phyloP scores from a whole-genome alignment of 2,888 invertebrate genomes.

The Orchesellides sinensis region DNA sequence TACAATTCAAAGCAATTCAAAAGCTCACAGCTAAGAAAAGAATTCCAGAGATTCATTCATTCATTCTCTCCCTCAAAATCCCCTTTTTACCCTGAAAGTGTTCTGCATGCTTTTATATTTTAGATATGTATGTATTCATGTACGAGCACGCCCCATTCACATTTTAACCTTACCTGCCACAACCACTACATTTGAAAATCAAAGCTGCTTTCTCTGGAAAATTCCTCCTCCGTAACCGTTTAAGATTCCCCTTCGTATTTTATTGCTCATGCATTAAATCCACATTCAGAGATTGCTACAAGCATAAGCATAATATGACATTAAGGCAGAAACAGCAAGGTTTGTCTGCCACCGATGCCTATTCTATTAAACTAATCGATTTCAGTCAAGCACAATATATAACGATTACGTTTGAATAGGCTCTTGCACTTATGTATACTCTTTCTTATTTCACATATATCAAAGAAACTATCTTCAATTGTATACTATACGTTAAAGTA shows the following conservation, averaged over 20 bases:
- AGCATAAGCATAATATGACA: not conserved
- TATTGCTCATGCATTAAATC: conserved; percentile 44
- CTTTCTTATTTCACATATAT: no score
- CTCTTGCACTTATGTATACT: no score
- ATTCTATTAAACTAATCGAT: conserved; percentile 46
- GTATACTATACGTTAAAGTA: no score
- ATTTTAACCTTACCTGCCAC: conserved; percentile 17
- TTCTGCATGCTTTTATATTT: not conserved
- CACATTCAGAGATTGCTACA: conserved; percentile 18
- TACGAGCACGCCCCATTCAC: not conserved
- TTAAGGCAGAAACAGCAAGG: not conserved
- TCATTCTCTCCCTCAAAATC: not conserved
- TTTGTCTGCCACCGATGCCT: conserved; percentile 4
- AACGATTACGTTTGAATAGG: conserved; percentile 27
- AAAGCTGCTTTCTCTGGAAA: not conserved
- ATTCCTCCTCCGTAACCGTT: conserved; percentile 6
- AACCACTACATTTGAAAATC: not conserved
- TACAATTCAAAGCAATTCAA: not conserved
- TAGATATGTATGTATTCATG: not conserved
- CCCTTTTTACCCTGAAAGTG: not conserved
- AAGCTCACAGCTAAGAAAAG: not conserved
- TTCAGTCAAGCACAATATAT: conserved; percentile 42
- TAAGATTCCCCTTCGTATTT: conserved; percentile 23
- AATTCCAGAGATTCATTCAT: conserved; percentile 6
- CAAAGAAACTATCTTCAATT: no score